Conservation (phyloP, 2,888 invertebrate species). For the Metalampra italica region DNA sequence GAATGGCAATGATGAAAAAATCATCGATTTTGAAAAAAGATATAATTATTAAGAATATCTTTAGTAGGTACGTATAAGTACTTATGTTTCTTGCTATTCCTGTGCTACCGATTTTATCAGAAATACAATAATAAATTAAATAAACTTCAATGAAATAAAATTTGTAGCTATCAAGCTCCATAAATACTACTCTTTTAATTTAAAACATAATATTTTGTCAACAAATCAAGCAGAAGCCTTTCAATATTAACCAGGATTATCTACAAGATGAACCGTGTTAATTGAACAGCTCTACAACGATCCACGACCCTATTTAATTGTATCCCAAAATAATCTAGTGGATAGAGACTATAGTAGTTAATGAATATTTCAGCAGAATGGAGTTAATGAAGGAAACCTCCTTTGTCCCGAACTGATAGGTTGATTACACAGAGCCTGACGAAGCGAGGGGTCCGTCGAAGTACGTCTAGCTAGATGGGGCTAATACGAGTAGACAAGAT, state of each 20-base stretch:
- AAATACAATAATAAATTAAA: too few species aligned
- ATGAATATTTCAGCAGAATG: constrained; percentile 68
- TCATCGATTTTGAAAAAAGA: too few species aligned
- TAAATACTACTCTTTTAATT: too few species aligned
- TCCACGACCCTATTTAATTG: constrained; percentile 3
- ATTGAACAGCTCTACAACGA: constrained; percentile 6
- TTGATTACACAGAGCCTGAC: constrained; percentile 56
- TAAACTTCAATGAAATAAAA: too few species aligned
- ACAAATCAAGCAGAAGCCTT: background rate
- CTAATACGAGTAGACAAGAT: background rate
- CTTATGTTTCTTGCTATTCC: too few species aligned
- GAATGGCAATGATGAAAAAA: too few species aligned
- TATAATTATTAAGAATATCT: too few species aligned
- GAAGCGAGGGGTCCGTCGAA: constrained; percentile 22
- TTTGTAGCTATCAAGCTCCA: too few species aligned
- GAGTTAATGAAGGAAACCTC: constrained; percentile 67
- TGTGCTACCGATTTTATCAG: too few species aligned
- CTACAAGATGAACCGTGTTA: constrained; percentile 1
- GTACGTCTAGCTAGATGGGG: constrained; percentile 15
- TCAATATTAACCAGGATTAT: background rate
- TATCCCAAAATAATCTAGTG: constrained; percentile 16
- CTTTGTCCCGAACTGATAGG: constrained; percentile 62
- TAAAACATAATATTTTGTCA: too few species aligned
- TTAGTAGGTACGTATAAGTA: too few species aligned
- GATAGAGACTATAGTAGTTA: constrained; percentile 30